Base-by-base conservation (phyloP, 2,797 vertebrate species). In the Martes flavigula region DNA sequence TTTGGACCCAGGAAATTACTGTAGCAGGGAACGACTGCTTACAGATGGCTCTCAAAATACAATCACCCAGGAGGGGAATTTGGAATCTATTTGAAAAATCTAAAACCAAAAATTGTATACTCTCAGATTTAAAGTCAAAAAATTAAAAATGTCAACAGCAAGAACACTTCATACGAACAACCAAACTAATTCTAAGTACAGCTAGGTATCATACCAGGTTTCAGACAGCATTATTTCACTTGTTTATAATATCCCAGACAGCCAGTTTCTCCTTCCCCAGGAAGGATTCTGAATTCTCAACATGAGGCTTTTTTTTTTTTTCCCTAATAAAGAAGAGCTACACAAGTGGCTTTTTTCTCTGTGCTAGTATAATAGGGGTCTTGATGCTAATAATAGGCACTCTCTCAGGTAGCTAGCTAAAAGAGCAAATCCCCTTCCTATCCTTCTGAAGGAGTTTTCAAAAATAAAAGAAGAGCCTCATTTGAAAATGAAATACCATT, bases 241-340 rank as follows among this genome's bases (percentile, higher is more conserved):
- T 86, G 32, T 48, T 93, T 78, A 5, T 66, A 38, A 43, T 78
- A 62, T 85, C 20, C 78, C 32, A 60, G 3, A 62, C 38, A 46
- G 38, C 5, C 90, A 43, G 7, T 87, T 75, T 85, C 68, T 93
- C 60, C 38, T 72, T 86, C 43, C 5, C 25, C 14, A 46, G 23
- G 89, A 73, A 92, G 14, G 21, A 75, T 93, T 94, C 58, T 85
- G 35, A 94, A 35, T 83, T 78, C 87, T 94, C 78, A 88, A 38
- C 8, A n/a, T 35, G 3, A 89, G 38, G 10, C 14, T 86, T 91
- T 60, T 60, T 91, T 90, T 91, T 90, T 12, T 17, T 81, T 64
- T 60, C 8, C 6, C 8, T 72, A 51, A 85, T n/a, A 48, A 92
- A 83, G 15, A 96, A 81, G n/a, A 85, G 54, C 90, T 93, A 75